Evolutionary conservation across 2,797 vertebrate genomes (phyloP).

Genomic region (Muraenolepis orangiensis): DNA sequence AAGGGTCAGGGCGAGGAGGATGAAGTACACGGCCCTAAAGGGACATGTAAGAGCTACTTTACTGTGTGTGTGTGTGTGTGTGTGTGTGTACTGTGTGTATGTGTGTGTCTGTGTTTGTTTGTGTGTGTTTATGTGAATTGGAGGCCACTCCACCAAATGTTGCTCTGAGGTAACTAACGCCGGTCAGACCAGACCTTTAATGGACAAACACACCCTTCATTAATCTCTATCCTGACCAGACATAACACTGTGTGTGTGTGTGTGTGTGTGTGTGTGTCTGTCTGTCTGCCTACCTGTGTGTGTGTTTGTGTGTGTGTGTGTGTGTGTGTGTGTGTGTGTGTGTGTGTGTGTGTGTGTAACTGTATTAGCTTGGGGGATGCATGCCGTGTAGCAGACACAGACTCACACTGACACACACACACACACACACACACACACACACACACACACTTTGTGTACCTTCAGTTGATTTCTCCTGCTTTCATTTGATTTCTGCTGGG

Average conservation of each 20-base stretch:
- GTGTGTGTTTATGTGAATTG: background rate
- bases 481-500: background rate
- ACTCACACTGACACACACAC: background rate
- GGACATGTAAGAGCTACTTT: too few relatives aligned
- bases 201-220: background rate
- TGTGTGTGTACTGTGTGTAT: background rate
- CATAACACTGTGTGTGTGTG: background rate
- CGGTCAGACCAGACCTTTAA: background rate
- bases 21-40: too few relatives aligned
- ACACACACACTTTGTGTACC: too few relatives aligned
- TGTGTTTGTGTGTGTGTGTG: background rate
- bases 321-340: background rate
- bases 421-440: background rate
- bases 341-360: conserved; percentile 1
- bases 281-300: background rate
- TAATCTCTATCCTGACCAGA: background rate
- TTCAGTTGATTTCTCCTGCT: background rate
- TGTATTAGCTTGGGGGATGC: background rate
- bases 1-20: too few relatives aligned
- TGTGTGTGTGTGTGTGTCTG: conserved; percentile 8
- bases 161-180: background rate
- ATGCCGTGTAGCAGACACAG: too few relatives aligned
- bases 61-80: background rate
- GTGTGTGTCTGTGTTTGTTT: background rate
- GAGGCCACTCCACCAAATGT: too few relatives aligned